Base-by-base conservation (phyloP, 1,140 invertebrate species). In the Ceratosolen fusciceps region DNA sequence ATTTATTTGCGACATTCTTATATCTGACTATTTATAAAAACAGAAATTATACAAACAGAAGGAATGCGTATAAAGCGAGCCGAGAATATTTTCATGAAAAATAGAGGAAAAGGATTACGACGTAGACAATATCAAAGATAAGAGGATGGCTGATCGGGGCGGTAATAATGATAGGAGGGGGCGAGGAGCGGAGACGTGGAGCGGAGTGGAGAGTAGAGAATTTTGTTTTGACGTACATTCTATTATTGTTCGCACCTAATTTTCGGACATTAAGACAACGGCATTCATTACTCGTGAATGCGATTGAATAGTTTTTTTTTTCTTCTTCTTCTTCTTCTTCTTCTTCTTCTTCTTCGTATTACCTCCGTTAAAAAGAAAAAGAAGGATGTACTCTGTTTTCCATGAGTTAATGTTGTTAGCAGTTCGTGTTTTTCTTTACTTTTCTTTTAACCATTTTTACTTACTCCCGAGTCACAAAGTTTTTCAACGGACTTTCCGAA, bases 351-450 rank as follows among this genome's bases (percentile, higher is more conserved):
- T 67, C 39, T 47, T 39, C 62, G 71, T 43, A 68, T 52, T 73
- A 29, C 21, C 56, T 24, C n/a, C 16, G 14, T 65, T 75, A n/a
- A 9, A 73, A 72, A 79, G 68, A 79, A 62, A 72, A 79, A 31
- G 56, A 73, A 79, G 70, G 70, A 73, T 73, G 52, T 60, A 49
- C 52, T n/a, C n/a, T 73, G 62, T 65, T 73, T 58, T 56, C 8
- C 47, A 14, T 34, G 62, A 34, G 43, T 65, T 29, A 60, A 65
- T 73, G 39, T 54, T 56, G 49, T 43, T 19, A 79, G 49, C n/a
- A 65, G 70, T 79, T 56, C 52, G 65, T 79, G 37, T 71, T 73
- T 79, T 39, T 72, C 68, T 52, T 77, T 54, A 73, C 39, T 72
- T 79, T 47, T 79, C 47, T 73, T n/a, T 73, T 60, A 29, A 29